Evolutionary conservation across 1,140 invertebrate genomes (phyloP).

Genomic region (Battus philenor): DNA sequence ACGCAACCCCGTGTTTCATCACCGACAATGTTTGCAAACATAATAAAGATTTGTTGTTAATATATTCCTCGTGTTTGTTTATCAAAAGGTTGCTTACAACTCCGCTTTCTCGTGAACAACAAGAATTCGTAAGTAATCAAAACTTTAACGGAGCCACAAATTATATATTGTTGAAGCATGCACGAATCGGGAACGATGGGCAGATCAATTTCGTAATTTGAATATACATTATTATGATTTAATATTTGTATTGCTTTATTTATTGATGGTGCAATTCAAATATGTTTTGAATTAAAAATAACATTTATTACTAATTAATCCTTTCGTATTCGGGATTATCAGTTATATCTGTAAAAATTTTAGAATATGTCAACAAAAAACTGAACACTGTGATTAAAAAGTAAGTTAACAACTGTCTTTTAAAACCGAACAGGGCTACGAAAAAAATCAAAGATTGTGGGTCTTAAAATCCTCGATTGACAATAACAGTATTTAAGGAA

Average conservation of each 20-base stretch:
- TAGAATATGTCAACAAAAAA: no score
- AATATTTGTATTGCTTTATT: background rate
- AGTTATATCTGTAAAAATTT: no score
- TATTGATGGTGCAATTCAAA: background rate
- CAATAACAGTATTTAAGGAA: no score
- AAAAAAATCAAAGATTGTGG: no score
- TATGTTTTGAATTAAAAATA: no score
- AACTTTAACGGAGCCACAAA: slow-evolving; percentile 23
- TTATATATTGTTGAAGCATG: slow-evolving; percentile 14
- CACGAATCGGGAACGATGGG: slow-evolving; percentile 11
- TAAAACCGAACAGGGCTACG: no score
- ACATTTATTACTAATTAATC: no score
- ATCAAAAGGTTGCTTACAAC: slow-evolving; percentile 27
- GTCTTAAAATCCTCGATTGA: no score
- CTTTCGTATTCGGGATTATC: no score
- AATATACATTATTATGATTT: no score
- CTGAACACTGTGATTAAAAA: no score
- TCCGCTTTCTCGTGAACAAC: slow-evolving; percentile 17
- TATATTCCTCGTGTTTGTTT: slow-evolving; percentile 24
- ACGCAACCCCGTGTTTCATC: slow-evolving; percentile 14
- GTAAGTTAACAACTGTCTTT: no score
- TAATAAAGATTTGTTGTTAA: slow-evolving; percentile 24
- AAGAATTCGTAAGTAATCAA: slow-evolving; percentile 35
- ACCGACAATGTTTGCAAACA: slow-evolving; percentile 3
- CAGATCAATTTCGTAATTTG: background rate